Percentiles rank a stretch among this genome's conserved stretches.
phyloP scores from a whole-genome alignment of 1,140 invertebrate species.

The Diabrotica virgifera region DNA sequence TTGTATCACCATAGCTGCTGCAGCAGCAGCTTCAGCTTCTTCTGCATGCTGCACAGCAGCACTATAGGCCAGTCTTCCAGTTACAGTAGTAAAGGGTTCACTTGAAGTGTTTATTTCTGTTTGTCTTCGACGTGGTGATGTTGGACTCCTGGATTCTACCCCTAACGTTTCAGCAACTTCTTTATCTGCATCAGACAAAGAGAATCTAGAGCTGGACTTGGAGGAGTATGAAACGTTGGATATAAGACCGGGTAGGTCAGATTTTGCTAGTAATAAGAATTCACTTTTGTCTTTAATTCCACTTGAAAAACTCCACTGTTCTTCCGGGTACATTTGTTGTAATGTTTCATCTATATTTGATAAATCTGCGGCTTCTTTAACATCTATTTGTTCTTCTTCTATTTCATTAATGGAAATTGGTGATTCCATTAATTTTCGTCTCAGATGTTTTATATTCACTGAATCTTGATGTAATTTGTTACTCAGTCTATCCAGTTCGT shows the following conservation, averaged over 20 bases:
- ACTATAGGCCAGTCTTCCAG: constrained; percentile 58
- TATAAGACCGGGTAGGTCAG: constrained; percentile 39
- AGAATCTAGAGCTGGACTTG: constrained; percentile 58
- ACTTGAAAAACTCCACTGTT: constrained; percentile 71
- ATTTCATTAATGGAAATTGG: constrained; percentile 52
- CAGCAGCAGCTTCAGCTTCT: constrained; percentile 45
- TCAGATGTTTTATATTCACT: constrained; percentile 71
- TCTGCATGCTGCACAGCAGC: constrained; percentile 59
- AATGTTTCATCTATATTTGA: constrained; percentile 68
- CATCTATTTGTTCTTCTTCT: constrained; percentile 49
- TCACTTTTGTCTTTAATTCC: constrained; percentile 59
- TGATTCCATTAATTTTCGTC: constrained; percentile 62
- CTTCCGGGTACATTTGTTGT: constrained; percentile 64
- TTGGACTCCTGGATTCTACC: constrained; percentile 46
- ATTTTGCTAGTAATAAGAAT: constrained; percentile 50
- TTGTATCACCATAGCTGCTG: constrained; percentile 26
- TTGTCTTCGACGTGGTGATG: constrained; percentile 55
- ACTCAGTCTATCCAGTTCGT: constrained; percentile 72
- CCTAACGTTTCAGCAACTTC: constrained; percentile 54
- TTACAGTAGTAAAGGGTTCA: constrained; percentile 58
- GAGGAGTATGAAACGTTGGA: constrained; percentile 45
- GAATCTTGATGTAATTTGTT: constrained; percentile 75
- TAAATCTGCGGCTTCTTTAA: constrained; percentile 58
- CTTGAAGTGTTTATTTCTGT: constrained; percentile 52
- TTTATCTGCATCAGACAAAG: constrained; percentile 54